Evolutionary conservation across 2,888 invertebrate genomes (phyloP), one percentile per base, ranked within the genome.

Genomic region (Synergus umbraculus): DNA sequence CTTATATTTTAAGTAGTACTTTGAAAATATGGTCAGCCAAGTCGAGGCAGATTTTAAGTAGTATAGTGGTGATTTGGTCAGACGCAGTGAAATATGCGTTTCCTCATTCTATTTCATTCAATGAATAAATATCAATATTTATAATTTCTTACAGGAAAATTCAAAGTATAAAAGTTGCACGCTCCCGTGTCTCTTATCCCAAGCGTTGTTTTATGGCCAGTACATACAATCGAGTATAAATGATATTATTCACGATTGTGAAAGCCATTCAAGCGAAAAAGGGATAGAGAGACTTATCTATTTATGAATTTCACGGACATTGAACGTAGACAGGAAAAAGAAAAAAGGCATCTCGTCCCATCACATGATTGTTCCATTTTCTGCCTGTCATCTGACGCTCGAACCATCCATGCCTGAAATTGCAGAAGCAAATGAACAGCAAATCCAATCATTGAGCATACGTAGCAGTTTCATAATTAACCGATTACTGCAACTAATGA

Each of bases 401-500:
- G 12, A 73, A 15, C 37, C 54, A 73, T 73, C 73, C 49, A 73
- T 73, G 73, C 54, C 54, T 73, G 73, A 73, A 73, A 73, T 73
- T 73, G 73, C 54, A 73, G 49, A 73, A 54, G 73, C 73, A 73
- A 73, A 73, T 73, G 73, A 73, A 54, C 73, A 73, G 54, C 73
- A 73, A 73, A 73, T 73, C 73, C 73, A 73, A 73, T 73, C 73
- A 73, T 77, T 65, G 81, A 79, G 78, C 82, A 78, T 79, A 76
- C 82, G 82, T 83, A 85, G 84, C 85, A 83, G 82, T 80, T 84
- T 80, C 82, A 83, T 86, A 88, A 88, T 87, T 87, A 87, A 86
- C 85, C 86, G 82, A 85, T 86, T 86, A 85, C 37, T 54, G n/a
- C 54, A 73, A 73, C 54, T 54, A 73, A 73, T 37, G 37, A 54